Evolutionary conservation across 2,113 vertebrate genomes (phyloP), one percentile per base, ranked within the genome.

Genomic region (Antechinus flavipes): DNA sequence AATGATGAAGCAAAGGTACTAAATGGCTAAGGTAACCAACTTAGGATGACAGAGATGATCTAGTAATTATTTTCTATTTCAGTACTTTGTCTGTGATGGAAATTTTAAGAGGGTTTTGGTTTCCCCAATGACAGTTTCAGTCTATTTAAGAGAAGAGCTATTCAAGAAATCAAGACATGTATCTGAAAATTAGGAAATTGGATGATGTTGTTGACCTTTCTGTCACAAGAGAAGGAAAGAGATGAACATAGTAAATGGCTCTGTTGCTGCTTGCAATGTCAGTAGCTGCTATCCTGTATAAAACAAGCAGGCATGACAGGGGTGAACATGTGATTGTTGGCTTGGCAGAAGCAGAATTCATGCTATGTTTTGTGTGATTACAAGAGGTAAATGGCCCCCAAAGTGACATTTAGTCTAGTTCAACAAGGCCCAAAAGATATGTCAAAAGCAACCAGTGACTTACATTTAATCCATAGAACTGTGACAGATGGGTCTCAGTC

Each of bases 401-500:
- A 47, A 47, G 35, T 93, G 95, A 93, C 95, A 52, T 93, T 55
- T 95, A 90, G 55, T 91, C 97, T 96, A 97, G 91, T 91, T 30
- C 91, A 90, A 93, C 7, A 16, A 7, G 84, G 4, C 16, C n/a
- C 68, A 92, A 95, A 97, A 96, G 91, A 93, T 93, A 93, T 95
- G 93, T 96, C 47, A 94, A 89, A 76, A 96, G 96, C 95, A 97
- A 91, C 93, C 30, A 91, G 96, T 95, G 92, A 89, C 95, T 95
- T 55, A 94, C 61, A 92, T 30, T 1, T 54, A 94, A 90, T 93
- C 96, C 54, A 68, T 76, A 68, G 95, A 98, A 94, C 94, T 97
- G 96, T 95, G 93, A 94, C 98, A 98, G 97, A 97, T 97, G 97
- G 93, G 55, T 93, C 95, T 94, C 94, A 97, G 94, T 27, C 49